phyloP scores from a whole-genome alignment of 2,797 vertebrate species.

The Propithecus deckenii region DNA sequence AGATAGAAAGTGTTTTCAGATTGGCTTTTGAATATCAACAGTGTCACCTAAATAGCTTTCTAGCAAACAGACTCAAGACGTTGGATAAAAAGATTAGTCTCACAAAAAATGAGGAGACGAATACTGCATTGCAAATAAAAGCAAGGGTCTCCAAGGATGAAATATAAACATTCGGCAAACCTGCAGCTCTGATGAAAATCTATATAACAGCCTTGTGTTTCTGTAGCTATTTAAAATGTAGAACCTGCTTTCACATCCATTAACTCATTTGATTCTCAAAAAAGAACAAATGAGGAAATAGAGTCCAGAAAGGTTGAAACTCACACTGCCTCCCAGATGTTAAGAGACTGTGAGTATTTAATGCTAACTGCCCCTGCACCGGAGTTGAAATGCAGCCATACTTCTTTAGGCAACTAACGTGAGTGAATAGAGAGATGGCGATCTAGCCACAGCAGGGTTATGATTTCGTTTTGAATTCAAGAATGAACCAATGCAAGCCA shows the following conservation, averaged over 20 bases:
- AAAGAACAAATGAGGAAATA: background rate
- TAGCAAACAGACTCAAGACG: slow-evolving; percentile 50
- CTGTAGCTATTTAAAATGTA: slow-evolving; percentile 22
- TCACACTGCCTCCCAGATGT: background rate
- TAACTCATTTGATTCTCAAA: slow-evolving; percentile 41
- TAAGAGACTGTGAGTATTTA: background rate
- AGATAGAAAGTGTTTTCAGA: slow-evolving; percentile 39
- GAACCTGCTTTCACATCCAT: slow-evolving; percentile 43
- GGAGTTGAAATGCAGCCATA: background rate
- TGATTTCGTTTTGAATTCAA: slow-evolving; percentile 12
- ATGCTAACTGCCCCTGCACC: background rate
- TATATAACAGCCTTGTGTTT: background rate
- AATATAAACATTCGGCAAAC: slow-evolving; percentile 48
- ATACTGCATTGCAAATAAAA: slow-evolving; percentile 63
- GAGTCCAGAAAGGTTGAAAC: background rate
- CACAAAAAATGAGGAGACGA: slow-evolving; percentile 15
- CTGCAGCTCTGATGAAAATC: slow-evolving; percentile 50
- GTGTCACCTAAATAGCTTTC: slow-evolving; percentile 45
- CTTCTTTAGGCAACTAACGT: background rate
- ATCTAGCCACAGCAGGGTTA: background rate
- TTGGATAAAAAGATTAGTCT: slow-evolving; percentile 65
- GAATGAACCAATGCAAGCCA: background rate
- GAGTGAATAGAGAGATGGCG: background rate
- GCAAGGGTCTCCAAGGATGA: slow-evolving; percentile 30
- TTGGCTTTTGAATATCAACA: slow-evolving; percentile 53